These are phyloP conservation scores for Spongia lamella DNA, from an alignment of 37 sponge, comb jelly and placozoan genomes.

Conservation along the genomic window DNA sequence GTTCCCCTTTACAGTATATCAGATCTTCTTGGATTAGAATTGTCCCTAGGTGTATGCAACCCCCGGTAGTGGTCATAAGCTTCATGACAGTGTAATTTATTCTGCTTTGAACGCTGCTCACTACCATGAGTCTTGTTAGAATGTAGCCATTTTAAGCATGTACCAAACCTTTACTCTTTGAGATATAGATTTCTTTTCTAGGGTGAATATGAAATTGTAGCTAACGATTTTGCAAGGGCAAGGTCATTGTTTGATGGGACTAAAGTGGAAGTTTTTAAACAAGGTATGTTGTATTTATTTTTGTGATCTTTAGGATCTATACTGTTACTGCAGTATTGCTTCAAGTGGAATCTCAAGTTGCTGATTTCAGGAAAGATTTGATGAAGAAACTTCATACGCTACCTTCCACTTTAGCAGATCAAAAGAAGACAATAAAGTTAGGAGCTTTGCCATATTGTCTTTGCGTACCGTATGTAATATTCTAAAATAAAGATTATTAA, in stretches of 20 bases:
- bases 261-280: constrained; percentile 85
- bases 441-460: background rate
- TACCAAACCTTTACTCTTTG: too few relatives aligned
- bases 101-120: too few relatives aligned
- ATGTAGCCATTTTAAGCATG: too few relatives aligned
- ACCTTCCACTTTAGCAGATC: constrained; percentile 79
- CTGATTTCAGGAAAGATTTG: constrained; percentile 60
- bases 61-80: too few relatives aligned
- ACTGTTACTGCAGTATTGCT: constrained; percentile 56
- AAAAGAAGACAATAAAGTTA: constrained; percentile 87
- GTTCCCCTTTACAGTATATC: too few relatives aligned
- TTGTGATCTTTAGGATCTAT: background rate
- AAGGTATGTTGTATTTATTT: constrained; percentile 37
- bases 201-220: constrained; percentile 87
- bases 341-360: constrained; percentile 79
- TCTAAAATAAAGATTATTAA: too few relatives aligned
- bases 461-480: too few relatives aligned
- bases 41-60: too few relatives aligned
- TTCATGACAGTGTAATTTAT: too few relatives aligned
- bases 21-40: too few relatives aligned
- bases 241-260: constrained; percentile 85
- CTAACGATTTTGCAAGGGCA: constrained; percentile 88
- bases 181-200: too few relatives aligned
- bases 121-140: too few relatives aligned
- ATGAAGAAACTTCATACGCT: constrained; percentile 50